Evolutionary conservation across 2,888 invertebrate genomes (phyloP).

Genomic region (Drosophila rellima): DNA sequence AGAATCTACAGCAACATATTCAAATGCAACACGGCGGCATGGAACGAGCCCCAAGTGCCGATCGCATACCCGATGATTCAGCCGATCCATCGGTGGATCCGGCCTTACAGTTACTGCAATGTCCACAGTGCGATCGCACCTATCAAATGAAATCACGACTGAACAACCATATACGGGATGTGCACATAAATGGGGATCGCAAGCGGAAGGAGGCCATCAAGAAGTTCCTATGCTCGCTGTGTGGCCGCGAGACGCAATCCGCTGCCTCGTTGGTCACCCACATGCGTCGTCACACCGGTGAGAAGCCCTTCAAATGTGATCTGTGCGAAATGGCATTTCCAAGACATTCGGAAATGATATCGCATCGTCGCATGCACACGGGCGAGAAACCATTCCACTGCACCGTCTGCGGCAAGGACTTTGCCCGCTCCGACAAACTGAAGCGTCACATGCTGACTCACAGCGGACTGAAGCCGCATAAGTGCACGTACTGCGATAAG

Average conservation of each 20-base stretch:
- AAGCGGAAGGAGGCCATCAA: constrained; percentile 84
- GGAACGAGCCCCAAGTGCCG: constrained; percentile 3
- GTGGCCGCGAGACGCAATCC: constrained; percentile 88
- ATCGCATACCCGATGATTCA: constrained; percentile 6
- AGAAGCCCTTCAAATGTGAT: constrained; percentile 87
- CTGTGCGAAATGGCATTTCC: constrained; percentile 86
- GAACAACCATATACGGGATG: constrained; percentile 73
- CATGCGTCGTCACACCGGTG: constrained; percentile 89
- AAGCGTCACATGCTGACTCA: constrained; percentile 88
- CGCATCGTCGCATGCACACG: constrained; percentile 89
- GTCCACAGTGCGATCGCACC: constrained; percentile 87
- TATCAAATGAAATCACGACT: constrained; percentile 75
- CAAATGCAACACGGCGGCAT: constrained; percentile 70
- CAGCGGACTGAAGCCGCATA: constrained; percentile 87
- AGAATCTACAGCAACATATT: constrained; percentile 81
- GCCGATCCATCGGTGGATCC: constrained; percentile 15
- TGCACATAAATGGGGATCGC: constrained; percentile 70
- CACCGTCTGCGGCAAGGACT: constrained; percentile 88
- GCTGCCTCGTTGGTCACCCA: constrained; percentile 89
- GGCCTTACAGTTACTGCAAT: constrained; percentile 80
- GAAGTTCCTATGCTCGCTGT: constrained; percentile 87
- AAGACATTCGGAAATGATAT: constrained; percentile 87
- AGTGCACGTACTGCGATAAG: constrained; percentile 86
- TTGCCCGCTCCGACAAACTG: constrained; percentile 85
- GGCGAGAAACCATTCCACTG: constrained; percentile 89